A percentile compares a stretch with the other conserved stretches of the same genome.
These are phyloP conservation scores for Natator depressus DNA, from an alignment of 2,113 vertebrate species.

Conservation along the genomic window DNA sequence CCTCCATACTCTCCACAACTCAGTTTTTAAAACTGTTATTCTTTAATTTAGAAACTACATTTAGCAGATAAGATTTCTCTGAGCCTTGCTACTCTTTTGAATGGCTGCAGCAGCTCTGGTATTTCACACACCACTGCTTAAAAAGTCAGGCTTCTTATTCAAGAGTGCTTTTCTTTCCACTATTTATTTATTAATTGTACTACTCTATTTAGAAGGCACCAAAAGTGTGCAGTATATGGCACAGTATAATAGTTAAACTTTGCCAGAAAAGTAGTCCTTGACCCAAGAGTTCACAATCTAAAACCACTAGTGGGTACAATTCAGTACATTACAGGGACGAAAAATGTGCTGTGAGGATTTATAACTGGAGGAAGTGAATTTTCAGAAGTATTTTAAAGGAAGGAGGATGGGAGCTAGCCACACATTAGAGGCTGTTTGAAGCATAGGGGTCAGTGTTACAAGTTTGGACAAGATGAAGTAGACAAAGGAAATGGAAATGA, in stretches of 20 bases:
- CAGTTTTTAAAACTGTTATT: constrained; percentile 1
- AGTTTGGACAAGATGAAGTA: background rate
- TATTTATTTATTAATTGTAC: background rate
- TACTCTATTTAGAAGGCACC: background rate
- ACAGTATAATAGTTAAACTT: background rate
- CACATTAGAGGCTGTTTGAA: background rate
- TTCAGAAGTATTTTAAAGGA: background rate
- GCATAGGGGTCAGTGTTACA: background rate
- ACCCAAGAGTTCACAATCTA: background rate
- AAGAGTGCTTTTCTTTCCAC: background rate
- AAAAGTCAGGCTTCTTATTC: background rate
- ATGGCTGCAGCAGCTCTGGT: background rate
- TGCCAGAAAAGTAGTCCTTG: background rate
- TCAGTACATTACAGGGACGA: background rate
- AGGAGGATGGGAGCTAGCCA: background rate
- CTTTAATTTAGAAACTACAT: background rate
- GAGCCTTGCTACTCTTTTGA: background rate
- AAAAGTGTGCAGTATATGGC: background rate
- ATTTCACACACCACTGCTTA: background rate
- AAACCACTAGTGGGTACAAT: background rate
- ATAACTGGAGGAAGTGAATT: background rate
- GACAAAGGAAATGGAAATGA: background rate
- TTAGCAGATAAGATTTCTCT: background rate
- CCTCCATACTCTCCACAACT: background rate
- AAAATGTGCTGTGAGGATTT: background rate